phyloP scores from a whole-genome alignment of 2,113 vertebrate species.

The Syngnathus scovelli region DNA sequence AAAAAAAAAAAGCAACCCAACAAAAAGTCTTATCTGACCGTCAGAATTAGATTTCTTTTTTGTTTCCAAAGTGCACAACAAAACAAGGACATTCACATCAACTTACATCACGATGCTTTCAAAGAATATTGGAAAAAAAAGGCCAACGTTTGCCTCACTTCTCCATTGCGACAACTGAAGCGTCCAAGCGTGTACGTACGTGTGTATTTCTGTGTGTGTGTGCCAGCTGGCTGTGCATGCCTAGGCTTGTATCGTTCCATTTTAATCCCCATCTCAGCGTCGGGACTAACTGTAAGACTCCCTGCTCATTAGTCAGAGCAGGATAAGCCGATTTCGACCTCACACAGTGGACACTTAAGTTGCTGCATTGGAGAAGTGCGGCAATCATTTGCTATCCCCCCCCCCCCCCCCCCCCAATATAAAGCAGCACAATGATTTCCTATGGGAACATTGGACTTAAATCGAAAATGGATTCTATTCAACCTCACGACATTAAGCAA shows the following conservation, averaged over 20 bases:
- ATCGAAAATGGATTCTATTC: background rate
- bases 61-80: background rate
- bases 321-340: constrained; percentile 43
- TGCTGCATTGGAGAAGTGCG: background rate
- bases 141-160: background rate
- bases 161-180: background rate
- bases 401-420: background rate
- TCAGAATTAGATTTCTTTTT: too few species aligned
- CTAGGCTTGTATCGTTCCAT: constrained; percentile 47
- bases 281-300: constrained; percentile 45
- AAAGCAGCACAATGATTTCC: background rate
- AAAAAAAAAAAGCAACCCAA: too few species aligned
- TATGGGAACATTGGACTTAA: background rate
- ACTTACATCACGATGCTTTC: background rate
- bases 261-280: constrained; percentile 53
- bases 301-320: constrained; percentile 54
- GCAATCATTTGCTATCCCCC: background rate
- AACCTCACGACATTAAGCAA: background rate
- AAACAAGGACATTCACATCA: background rate
- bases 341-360: background rate
- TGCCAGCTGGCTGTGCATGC: constrained; percentile 43
- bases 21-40: too few species aligned
- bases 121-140: background rate
- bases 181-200: background rate
- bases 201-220: constrained; percentile 8